A percentile compares a stretch with the other conserved stretches of the same genome.
phyloP scores from a whole-genome alignment of 1,140 invertebrate genomes.

The Neuroterus valhalla region DNA sequence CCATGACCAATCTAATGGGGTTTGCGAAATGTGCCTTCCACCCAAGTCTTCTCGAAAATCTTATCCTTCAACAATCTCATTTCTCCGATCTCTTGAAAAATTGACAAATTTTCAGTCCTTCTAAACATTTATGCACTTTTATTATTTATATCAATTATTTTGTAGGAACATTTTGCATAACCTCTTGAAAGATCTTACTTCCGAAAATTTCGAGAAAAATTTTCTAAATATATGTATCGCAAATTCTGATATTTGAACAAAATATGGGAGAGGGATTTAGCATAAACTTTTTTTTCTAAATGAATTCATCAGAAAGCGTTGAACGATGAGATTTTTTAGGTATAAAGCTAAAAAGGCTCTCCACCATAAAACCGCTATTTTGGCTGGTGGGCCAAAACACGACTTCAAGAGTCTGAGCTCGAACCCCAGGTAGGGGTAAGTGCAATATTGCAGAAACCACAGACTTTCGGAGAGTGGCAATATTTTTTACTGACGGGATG shows the following conservation, averaged over 20 bases:
- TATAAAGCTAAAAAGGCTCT: too few species aligned
- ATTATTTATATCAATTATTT: not conserved
- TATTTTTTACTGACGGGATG: conserved; percentile 59
- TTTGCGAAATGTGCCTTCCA: conserved; percentile 25
- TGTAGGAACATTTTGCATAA: too few species aligned
- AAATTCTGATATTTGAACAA: too few species aligned
- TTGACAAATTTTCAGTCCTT: too few species aligned
- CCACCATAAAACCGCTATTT: conserved; percentile 64
- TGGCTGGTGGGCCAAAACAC: conserved; percentile 53
- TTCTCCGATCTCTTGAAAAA: too few species aligned
- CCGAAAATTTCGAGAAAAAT: too few species aligned
- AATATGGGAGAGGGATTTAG: too few species aligned
- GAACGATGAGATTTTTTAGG: not conserved
- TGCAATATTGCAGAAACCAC: conserved; percentile 54
- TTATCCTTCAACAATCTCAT: not conserved
- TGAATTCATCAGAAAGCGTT: conserved; percentile 25
- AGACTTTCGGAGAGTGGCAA: conserved; percentile 56
- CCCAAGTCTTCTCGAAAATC: not conserved
- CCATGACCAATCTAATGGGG: conserved; percentile 42
- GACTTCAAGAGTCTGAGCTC: too few species aligned
- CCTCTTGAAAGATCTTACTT: too few species aligned
- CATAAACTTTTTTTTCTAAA: too few species aligned
- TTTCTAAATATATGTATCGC: too few species aligned
- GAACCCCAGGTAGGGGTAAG: conserved; percentile 15
- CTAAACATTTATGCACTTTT: not conserved